phyloP scores from a whole-genome alignment of 2,888 invertebrate species.

The Nomada ferruginata region DNA sequence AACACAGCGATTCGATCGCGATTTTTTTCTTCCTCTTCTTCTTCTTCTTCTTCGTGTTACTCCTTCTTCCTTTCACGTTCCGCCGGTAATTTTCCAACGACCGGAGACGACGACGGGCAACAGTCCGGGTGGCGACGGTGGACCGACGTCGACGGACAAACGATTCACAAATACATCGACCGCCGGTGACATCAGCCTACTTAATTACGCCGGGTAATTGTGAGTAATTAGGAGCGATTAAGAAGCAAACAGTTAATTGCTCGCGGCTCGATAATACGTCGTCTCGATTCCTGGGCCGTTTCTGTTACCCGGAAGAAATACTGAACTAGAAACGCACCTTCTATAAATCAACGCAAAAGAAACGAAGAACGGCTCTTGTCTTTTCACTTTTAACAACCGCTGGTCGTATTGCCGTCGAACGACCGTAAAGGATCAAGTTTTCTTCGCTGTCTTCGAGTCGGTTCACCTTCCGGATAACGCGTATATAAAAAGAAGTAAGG shows the following conservation, averaged over 20 bases:
- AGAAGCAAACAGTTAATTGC: conserved; percentile 80
- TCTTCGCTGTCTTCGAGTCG: not conserved
- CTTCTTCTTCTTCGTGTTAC: not conserved
- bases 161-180: conserved; percentile 67
- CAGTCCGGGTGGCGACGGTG: conserved; percentile 45
- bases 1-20: conserved; percentile 8
- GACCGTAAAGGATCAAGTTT: not conserved
- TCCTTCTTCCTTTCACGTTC: conserved; percentile 31
- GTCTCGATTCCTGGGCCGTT: conserved; percentile 51
- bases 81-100: conserved; percentile 53
- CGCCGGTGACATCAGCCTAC: conserved; percentile 74
- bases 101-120: conserved; percentile 31
- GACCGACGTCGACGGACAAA: conserved; percentile 60
- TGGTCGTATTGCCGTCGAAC: not conserved
- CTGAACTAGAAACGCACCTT: not conserved
- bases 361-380: not conserved
- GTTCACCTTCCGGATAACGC: conserved; percentile 39
- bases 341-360: not conserved
- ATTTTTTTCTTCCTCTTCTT: not conserved
- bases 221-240: conserved; percentile 79
- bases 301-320: conserved; percentile 29
- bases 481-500: not conserved
- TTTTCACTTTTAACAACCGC: not conserved
- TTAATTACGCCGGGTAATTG: conserved; percentile 80
- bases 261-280: conserved; percentile 69